Evolutionary conservation across 2,113 vertebrate genomes (phyloP), one percentile per base, ranked within the genome.

Genomic region (Arizona elegans): DNA sequence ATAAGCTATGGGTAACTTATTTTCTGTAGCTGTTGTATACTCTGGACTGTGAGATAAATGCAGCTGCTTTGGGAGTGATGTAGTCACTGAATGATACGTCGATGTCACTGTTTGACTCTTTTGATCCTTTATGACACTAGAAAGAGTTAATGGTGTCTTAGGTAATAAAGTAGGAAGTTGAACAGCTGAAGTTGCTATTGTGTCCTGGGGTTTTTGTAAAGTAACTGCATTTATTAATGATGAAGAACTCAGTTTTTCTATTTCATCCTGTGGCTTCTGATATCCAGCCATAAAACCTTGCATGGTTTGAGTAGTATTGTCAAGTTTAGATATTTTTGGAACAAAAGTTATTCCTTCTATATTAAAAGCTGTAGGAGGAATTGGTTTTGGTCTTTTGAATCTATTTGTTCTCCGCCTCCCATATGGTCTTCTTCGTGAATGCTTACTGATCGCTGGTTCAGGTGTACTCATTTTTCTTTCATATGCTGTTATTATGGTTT

Each of bases 381-480:
- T 75, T 38, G 87, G 93, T 11, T 93, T 97, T 58, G 95, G 95
- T 38, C 95, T 97, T 29, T 97, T 97, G 65, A 97, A 90, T 95
- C 97, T 98, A 94, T 98, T 98, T 52, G 97, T 97, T 21, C 96
- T 95, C 91, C 96, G 98, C 92, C 97, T 98, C 19, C 97, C 97
- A 0, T 97, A 96, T 21, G 97, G 97, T 94, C 96, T 98, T 92
- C 94, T 98, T 55, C 97, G 97, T 29, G 97, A 91, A 92, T 95
- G 95, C 0, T 95, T 97, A 21, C 97, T 95, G 91, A 94, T 59
- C 2, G 81, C 8, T 8, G 92, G 93, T 0, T 94, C 53, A 3
- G 96, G 94, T 29, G 95, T 94, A 12, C 56, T 0, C 0, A 94
- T 94, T 26, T 95, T 93, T 54, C 3, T 96, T 23, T 93, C 56